phyloP scores from a whole-genome alignment of 2,888 invertebrate species.

The Malthinus seriepunctatus region DNA sequence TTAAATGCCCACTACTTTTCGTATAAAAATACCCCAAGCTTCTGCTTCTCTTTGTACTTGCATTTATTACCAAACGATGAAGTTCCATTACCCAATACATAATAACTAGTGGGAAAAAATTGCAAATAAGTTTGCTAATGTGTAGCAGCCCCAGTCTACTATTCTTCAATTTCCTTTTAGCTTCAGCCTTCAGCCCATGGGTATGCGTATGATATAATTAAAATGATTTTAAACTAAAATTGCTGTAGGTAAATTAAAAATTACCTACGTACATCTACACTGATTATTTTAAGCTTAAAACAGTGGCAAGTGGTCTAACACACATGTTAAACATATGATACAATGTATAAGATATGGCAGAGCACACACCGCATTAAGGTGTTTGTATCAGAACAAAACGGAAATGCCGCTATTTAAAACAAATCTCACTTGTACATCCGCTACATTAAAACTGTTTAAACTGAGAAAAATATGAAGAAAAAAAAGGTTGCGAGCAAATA shows the following conservation, averaged over 20 bases:
- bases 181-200: no score
- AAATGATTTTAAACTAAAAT: conserved; percentile 8
- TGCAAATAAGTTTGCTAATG: no score
- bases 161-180: no score
- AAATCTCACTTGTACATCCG: conserved; percentile 22
- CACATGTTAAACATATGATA: conserved; percentile 37
- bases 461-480: no score
- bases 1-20: not conserved
- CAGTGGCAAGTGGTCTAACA: conserved; percentile 36
- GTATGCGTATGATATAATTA: not conserved
- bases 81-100: no score
- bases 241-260: conserved; percentile 10
- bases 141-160: no score
- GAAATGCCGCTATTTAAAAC: conserved; percentile 27
- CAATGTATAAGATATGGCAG: conserved; percentile 23
- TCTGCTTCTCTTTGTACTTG: no score
- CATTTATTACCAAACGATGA: no score
- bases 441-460: not conserved
- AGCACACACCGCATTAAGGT: conserved; percentile 27
- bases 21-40: not conserved
- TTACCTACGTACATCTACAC: not conserved
- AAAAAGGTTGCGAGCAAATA: no score
- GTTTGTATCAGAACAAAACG: conserved; percentile 31
- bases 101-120: no score
- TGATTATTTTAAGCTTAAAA: conserved; percentile 33